Evolutionary conservation across 1,140 invertebrate genomes (phyloP).

Genomic region (Drosophila watanabei): DNA sequence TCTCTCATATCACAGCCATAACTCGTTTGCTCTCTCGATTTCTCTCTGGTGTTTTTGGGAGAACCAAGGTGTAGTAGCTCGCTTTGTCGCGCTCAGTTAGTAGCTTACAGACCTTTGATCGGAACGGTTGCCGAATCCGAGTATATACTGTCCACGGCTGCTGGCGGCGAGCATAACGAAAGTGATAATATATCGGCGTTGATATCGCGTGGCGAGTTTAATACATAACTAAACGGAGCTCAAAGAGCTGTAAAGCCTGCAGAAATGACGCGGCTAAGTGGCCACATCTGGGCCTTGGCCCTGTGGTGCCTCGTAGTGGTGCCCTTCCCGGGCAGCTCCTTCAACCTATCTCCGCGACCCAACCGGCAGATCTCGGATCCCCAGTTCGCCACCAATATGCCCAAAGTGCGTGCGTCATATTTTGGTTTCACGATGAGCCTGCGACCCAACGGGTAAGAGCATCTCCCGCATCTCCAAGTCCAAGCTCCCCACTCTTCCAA

Average conservation of each 20-base stretch:
- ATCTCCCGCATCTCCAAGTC: slow-evolving; percentile 27
- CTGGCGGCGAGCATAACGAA: slow-evolving; percentile 11
- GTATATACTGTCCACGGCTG: not conserved
- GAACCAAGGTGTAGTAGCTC: slow-evolving; percentile 5
- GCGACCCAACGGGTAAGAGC: slow-evolving; percentile 75
- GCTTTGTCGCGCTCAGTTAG: slow-evolving; percentile 1
- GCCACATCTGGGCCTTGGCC: slow-evolving; percentile 6
- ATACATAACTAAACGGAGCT: slow-evolving; percentile 1
- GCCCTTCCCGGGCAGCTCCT: slow-evolving; percentile 25
- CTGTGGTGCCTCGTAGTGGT: slow-evolving; percentile 16
- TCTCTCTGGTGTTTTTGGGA: not conserved
- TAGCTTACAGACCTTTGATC: slow-evolving; percentile 19
- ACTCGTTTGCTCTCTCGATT: slow-evolving; percentile 7
- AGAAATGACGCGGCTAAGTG: slow-evolving; percentile 45
- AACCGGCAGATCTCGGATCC: slow-evolving; percentile 76
- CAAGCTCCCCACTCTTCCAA: not conserved
- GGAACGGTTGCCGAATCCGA: slow-evolving; percentile 4
- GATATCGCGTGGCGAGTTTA: slow-evolving; percentile 31
- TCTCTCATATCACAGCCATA: not conserved
- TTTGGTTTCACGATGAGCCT: slow-evolving; percentile 80
- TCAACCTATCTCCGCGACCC: slow-evolving; percentile 81
- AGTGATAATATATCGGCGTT: slow-evolving; percentile 28
- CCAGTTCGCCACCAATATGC: slow-evolving; percentile 58
- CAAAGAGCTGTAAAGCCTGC: not conserved
- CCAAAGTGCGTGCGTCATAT: slow-evolving; percentile 83